Evolutionary conservation across 2,888 invertebrate genomes (phyloP).

Genomic region (Muscina levida): DNA sequence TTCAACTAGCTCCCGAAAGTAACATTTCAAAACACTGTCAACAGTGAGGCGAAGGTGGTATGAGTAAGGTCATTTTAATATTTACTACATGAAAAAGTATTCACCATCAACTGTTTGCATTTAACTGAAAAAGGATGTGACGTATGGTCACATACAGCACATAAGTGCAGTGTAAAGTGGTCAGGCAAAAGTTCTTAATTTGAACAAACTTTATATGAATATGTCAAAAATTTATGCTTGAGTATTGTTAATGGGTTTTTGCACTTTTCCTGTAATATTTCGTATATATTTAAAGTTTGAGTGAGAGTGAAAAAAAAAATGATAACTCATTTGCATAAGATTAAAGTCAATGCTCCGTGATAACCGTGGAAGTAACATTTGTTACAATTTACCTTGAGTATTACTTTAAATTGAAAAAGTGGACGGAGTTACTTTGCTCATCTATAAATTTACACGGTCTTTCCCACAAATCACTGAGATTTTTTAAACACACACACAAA

Average conservation of each 20-base stretch:
- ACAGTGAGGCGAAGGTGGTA: no score
- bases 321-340: constrained; percentile 63
- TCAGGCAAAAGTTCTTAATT: constrained; percentile 58
- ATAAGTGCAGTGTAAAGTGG: constrained; percentile 29
- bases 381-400: constrained; percentile 24
- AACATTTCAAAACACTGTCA: no score
- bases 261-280: constrained; percentile 26
- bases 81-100: no score
- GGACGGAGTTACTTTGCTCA: constrained; percentile 41
- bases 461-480: constrained; percentile 57
- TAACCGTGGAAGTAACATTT: constrained; percentile 57
- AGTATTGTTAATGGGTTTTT: constrained; percentile 48
- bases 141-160: no score
- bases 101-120: no score
- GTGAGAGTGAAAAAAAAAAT: constrained; percentile 14
- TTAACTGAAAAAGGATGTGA: no score
- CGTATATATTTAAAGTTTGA: constrained; percentile 47
- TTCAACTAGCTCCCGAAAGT: no score
- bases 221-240: constrained; percentile 56
- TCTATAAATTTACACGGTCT: constrained; percentile 10
- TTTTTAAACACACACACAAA: constrained; percentile 38
- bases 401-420: constrained; percentile 27
- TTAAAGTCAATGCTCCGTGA: constrained; percentile 33
- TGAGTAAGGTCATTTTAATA: no score
- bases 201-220: constrained; percentile 72